Evolutionary conservation across 2,888 invertebrate genomes (phyloP).

Genomic region (Hirtodrosophila confusa): DNA sequence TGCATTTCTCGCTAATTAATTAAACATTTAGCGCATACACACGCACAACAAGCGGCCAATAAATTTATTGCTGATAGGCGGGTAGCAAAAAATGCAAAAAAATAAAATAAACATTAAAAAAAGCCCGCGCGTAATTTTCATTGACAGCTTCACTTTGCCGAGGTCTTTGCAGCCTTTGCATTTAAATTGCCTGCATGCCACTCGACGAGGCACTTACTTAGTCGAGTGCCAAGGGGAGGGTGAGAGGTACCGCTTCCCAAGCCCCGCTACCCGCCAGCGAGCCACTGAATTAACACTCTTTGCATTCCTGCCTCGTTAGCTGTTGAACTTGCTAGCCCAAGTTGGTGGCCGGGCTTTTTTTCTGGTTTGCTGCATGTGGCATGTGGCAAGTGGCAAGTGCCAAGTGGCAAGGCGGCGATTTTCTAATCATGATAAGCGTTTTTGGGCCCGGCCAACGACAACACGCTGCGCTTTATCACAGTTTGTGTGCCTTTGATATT

Average conservation of each 20-base stretch:
- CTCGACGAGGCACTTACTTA: conserved; percentile 44
- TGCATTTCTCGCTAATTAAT: conserved; percentile 69
- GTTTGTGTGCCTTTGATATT: conserved; percentile 46
- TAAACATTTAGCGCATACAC: conserved; percentile 70
- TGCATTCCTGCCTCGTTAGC: conserved; percentile 66
- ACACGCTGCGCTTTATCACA: conserved; percentile 58
- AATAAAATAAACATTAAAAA: conserved; percentile 14
- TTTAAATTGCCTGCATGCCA: conserved; percentile 77
- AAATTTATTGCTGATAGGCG: conserved; percentile 57
- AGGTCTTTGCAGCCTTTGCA: conserved; percentile 55
- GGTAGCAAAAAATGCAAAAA: conserved; percentile 15
- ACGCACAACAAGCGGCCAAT: conserved; percentile 49
- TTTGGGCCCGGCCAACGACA: conserved; percentile 38
- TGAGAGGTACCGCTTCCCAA: not conserved
- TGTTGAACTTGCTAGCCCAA: conserved; percentile 60
- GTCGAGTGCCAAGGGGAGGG: conserved; percentile 1
- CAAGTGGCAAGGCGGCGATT: conserved; percentile 42
- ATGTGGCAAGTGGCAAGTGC: conserved; percentile 16
- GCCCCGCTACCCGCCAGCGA: conserved; percentile 8
- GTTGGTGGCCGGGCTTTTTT: conserved; percentile 47
- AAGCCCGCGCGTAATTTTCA: conserved; percentile 70
- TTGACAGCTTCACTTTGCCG: conserved; percentile 74
- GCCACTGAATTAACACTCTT: conserved; percentile 64
- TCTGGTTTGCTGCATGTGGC: conserved; percentile 50
- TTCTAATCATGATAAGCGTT: conserved; percentile 63